phyloP scores from a whole-genome alignment of 2,113 vertebrate genomes.

The Mugil cephalus region DNA sequence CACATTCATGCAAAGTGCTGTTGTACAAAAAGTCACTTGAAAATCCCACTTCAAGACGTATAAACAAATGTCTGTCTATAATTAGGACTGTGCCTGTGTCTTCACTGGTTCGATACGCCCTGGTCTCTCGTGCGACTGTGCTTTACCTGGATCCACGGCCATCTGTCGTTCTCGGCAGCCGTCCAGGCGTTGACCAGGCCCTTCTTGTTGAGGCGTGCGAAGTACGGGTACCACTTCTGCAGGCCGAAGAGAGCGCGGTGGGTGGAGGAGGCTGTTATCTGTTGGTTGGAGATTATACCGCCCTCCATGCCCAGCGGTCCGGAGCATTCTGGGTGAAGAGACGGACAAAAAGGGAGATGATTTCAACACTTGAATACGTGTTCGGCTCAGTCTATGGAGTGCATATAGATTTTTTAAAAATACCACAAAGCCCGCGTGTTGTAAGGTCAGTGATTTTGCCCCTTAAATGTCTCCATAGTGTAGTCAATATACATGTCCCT shows the following conservation, averaged over 20 bases:
- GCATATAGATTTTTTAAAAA: constrained; percentile 19
- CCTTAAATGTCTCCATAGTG: constrained; percentile 1
- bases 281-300: constrained; percentile 98
- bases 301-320: constrained; percentile 98
- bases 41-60: not conserved
- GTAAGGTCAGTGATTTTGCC: constrained; percentile 26
- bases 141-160: constrained; percentile 99
- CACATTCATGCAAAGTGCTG: not conserved
- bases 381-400: constrained; percentile 9
- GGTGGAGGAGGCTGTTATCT: constrained; percentile 97
- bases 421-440: constrained; percentile 6
- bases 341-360: constrained; percentile 33
- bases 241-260: constrained; percentile 97
- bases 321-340: constrained; percentile 89
- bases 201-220: constrained; percentile 97
- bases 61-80: not conserved
- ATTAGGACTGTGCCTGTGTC: constrained; percentile 18
- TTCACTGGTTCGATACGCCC: constrained; percentile 22
- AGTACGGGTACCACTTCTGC: constrained; percentile 99
- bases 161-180: constrained; percentile 98
- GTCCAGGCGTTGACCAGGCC: constrained; percentile 99
- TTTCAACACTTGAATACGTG: constrained; percentile 19
- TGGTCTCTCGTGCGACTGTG: constrained; percentile 52
- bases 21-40: not conserved
- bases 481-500: not conserved